phyloP scores from a whole-genome alignment of 2,113 vertebrate species.

The Charadrius vociferus region DNA sequence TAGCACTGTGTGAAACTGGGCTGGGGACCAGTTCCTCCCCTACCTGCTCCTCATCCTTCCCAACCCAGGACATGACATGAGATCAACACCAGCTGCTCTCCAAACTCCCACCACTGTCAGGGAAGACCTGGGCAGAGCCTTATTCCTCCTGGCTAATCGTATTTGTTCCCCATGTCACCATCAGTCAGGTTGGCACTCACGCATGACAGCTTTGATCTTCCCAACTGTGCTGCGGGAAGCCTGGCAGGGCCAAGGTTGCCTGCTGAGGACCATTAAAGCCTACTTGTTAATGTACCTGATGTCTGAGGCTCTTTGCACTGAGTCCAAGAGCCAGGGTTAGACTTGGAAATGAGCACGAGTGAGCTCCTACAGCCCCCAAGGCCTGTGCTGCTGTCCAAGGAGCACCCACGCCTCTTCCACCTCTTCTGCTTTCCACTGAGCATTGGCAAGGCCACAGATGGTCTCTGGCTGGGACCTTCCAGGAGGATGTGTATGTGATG shows the following conservation, averaged over 20 bases:
- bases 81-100: not conserved
- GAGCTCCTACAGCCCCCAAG: not conserved
- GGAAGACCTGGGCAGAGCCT: not conserved
- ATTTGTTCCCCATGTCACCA: not conserved
- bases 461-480: not conserved
- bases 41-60: not conserved
- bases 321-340: not conserved
- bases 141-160: not conserved
- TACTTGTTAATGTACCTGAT: not conserved
- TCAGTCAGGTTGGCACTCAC: not conserved
- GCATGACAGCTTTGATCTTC: not conserved
- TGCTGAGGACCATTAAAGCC: conserved; percentile 39
- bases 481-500: not conserved
- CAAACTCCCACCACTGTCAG: not conserved
- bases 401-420: not conserved
- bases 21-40: not conserved
- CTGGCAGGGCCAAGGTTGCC: not conserved
- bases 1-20: not conserved
- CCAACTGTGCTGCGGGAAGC: not conserved
- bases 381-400: not conserved
- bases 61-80: not conserved
- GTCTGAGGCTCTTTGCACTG: not conserved
- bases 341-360: not conserved
- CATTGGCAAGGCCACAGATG: not conserved
- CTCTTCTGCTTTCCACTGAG: not conserved